phyloP scores from a whole-genome alignment of 1,140 invertebrate genomes.

The Meloidogyne exigua region DNA sequence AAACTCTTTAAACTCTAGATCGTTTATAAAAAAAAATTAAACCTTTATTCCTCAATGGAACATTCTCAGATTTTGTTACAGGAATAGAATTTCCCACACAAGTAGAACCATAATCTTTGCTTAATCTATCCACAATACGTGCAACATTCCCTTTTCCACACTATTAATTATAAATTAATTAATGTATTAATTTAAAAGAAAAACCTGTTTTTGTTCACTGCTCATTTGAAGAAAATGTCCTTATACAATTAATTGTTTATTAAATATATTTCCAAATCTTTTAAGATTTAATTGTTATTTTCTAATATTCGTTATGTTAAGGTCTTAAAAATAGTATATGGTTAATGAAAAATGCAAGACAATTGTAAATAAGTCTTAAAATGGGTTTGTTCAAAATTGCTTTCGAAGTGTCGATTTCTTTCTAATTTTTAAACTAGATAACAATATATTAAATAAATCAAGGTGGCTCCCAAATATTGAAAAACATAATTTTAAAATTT shows the following conservation, averaged over 20 bases:
- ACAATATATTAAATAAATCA: neutral
- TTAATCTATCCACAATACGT: slow-evolving; percentile 20
- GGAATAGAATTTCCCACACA: neutral
- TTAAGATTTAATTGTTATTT: neutral
- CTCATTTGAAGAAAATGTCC: neutral
- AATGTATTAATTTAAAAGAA: neutral
- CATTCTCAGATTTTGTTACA: slow-evolving; percentile 7
- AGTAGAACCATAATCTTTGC: slow-evolving; percentile 27
- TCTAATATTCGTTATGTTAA: neutral
- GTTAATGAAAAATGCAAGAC: too few relatives aligned
- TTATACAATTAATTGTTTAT: neutral
- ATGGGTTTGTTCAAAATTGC: too few relatives aligned
- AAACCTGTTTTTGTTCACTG: slow-evolving; percentile 1
- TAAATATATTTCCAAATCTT: neutral
- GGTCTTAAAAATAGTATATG: neutral
- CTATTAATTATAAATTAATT: slow-evolving; percentile 11
- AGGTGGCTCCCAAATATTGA: neutral
- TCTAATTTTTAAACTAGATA: too few relatives aligned
- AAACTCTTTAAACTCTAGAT: neutral
- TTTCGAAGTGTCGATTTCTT: too few relatives aligned
- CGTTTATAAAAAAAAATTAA: slow-evolving; percentile 15
- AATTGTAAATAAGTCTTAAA: too few relatives aligned
- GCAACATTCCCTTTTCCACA: slow-evolving; percentile 31
- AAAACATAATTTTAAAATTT: neutral
- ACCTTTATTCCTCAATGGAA: slow-evolving; percentile 11